These are phyloP conservation scores for Calephelis perditalis DNA, from an alignment of 2,888 invertebrate genomes.

Conservation along the genomic window DNA sequence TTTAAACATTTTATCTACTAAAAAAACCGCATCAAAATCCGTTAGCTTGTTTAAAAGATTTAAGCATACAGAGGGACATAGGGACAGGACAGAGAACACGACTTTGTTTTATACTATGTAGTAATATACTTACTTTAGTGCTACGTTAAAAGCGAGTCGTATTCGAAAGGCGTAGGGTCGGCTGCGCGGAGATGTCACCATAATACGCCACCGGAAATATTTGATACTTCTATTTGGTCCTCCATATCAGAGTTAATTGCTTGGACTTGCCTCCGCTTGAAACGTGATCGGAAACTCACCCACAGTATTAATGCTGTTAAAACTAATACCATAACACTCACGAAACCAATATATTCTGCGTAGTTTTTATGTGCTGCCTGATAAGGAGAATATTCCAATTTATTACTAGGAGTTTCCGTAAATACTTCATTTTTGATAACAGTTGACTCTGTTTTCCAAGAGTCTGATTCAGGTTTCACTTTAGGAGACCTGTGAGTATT, in stretches of 20 bases:
- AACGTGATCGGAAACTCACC: constrained; percentile 63
- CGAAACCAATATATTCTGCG: constrained; percentile 72
- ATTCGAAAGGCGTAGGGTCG: constrained; percentile 78
- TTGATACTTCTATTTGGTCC: constrained; percentile 80
- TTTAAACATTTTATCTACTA: no score
- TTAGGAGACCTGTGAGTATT: constrained; percentile 13
- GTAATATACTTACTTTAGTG: constrained; percentile 60
- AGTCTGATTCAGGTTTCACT: constrained; percentile 36
- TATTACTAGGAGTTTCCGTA: constrained; percentile 49
- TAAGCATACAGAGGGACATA: no score
- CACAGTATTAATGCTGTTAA: constrained; percentile 75
- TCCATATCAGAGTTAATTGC: constrained; percentile 45
- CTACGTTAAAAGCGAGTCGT: constrained; percentile 77
- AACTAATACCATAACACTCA: constrained; percentile 76
- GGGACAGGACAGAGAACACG: no score
- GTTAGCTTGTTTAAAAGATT: no score
- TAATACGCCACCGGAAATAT: constrained; percentile 81
- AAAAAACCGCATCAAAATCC: no score
- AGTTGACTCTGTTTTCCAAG: constrained; percentile 38
- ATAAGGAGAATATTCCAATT: constrained; percentile 58
- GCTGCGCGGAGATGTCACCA: constrained; percentile 83
- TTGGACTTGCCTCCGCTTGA: constrained; percentile 54
- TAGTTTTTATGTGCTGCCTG: constrained; percentile 51
- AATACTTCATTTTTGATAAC: constrained; percentile 38
- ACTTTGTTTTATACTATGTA: no score